Evolutionary conservation across 37 sponge, comb jelly and placozoan genomes (phyloP).

Genomic region (Theonella swinhoei): DNA sequence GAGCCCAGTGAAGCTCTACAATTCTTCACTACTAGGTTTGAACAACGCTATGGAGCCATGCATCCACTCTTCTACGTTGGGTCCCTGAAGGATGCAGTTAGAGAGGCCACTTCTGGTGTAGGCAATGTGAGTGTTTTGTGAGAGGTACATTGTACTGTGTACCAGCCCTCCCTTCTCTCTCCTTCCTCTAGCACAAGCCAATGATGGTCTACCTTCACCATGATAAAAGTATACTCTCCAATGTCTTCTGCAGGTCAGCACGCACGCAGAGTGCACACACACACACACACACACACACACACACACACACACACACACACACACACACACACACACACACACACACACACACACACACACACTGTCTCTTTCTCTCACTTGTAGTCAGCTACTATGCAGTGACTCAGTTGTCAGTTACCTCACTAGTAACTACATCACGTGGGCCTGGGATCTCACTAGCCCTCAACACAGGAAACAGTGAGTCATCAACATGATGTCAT

Average conservation of each 20-base stretch:
- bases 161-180: background rate
- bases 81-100: constrained; percentile 75
- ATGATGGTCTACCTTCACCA: constrained; percentile 88
- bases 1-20: constrained; percentile 70
- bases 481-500: constrained; percentile 2
- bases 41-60: constrained; percentile 69
- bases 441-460: constrained; percentile 95
- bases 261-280: no score
- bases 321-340: no score
- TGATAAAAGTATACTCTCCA: constrained; percentile 85
- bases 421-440: constrained; percentile 72
- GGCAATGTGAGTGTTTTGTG: constrained; percentile 13
- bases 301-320: no score
- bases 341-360: no score
- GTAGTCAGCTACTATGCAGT: constrained; percentile 75
- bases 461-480: constrained; percentile 55
- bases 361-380: no score
- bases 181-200: constrained; percentile 69
- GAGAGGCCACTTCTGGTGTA: constrained; percentile 58
- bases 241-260: constrained; percentile 84
- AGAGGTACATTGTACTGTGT: background rate
- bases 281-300: no score
- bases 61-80: constrained; percentile 88
- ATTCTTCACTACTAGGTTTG: constrained; percentile 61
- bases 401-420: constrained; percentile 83